phyloP scores from a whole-genome alignment of 1,140 invertebrate genomes.

The Danaus plexippus region DNA sequence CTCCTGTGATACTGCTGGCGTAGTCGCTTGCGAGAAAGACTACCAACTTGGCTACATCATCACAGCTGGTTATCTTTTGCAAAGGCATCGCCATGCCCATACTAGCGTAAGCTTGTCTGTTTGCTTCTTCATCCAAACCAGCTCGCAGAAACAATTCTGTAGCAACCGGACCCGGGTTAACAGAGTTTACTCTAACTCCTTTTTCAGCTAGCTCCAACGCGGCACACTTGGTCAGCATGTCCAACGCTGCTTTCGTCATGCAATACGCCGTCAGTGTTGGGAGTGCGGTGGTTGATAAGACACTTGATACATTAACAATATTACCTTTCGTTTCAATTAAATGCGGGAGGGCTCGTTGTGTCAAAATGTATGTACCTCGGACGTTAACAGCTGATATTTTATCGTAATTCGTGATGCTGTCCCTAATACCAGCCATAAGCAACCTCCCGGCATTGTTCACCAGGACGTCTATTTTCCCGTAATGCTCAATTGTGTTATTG shows the following conservation, averaged over 20 bases:
- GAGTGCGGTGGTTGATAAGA: constrained; percentile 77
- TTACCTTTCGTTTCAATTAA: constrained; percentile 80
- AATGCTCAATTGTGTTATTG: constrained; percentile 73
- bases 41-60: constrained; percentile 46
- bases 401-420: constrained; percentile 80
- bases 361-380: constrained; percentile 80
- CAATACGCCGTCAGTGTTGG: constrained; percentile 78
- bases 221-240: constrained; percentile 83
- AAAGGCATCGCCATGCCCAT: constrained; percentile 30
- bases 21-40: constrained; percentile 47
- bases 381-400: constrained; percentile 81
- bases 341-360: constrained; percentile 80
- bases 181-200: constrained; percentile 82
- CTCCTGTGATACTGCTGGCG: constrained; percentile 42
- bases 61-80: constrained; percentile 30
- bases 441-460: constrained; percentile 84
- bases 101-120: constrained; percentile 27
- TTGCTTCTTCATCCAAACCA: constrained; percentile 31
- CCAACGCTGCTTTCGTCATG: constrained; percentile 85
- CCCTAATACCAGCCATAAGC: constrained; percentile 70
- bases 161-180: constrained; percentile 80
- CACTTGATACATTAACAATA: constrained; percentile 86
- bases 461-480: constrained; percentile 77
- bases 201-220: constrained; percentile 79
- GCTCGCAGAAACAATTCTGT: constrained; percentile 79